Evolutionary conservation across 2,888 invertebrate genomes (phyloP), one percentile per base, ranked within the genome.

Genomic region (Zaprionus bogoriensis): DNA sequence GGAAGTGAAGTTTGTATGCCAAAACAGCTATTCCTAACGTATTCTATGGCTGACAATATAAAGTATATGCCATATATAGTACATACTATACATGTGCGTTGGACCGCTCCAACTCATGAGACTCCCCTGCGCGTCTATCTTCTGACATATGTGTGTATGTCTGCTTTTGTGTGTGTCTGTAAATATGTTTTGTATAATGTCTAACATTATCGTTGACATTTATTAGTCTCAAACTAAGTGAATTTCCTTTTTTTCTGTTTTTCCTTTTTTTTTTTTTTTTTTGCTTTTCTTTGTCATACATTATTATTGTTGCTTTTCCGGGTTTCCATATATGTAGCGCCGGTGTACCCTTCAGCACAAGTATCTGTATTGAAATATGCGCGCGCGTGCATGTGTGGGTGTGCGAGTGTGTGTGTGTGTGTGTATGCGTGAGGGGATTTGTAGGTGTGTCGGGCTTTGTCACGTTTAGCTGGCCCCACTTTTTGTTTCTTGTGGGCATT

Each of bases 171-270:
- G 42, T 12, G 17, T 57, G 22, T 51, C 32, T 25, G 38, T 50
- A 20, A 41, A 36, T 46, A 19, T 19, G 14, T 55, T 48, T 30
- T 59, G 36, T 51, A 75, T 75, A 76, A 79, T 79, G 82, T 76
- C 62, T 50, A 69, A 79, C 82, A 79, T 79, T 79, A 78, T 79
- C 79, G 71, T 81, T 76, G 79, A 79, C 79, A 79, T 79, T 79
- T 79, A 81, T 79, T 79, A 82, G 82, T 63, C 74, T 32, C 68
- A 71, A 74, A 71, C 82, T 74, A 82, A 78, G 74, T 74, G 79
- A 78, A 66, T 67, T 76, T 77, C 67, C 67, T 60, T 27, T 39
- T 39, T 68, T 69, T 62, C 67, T 63, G 55, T 55, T 52, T 60
- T n/a, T n/a, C n/a, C n/a, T n/a, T n/a, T 77, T 70, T 69, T 60